phyloP scores from a whole-genome alignment of 1,140 invertebrate genomes.

The Choristoneura fumiferana region DNA sequence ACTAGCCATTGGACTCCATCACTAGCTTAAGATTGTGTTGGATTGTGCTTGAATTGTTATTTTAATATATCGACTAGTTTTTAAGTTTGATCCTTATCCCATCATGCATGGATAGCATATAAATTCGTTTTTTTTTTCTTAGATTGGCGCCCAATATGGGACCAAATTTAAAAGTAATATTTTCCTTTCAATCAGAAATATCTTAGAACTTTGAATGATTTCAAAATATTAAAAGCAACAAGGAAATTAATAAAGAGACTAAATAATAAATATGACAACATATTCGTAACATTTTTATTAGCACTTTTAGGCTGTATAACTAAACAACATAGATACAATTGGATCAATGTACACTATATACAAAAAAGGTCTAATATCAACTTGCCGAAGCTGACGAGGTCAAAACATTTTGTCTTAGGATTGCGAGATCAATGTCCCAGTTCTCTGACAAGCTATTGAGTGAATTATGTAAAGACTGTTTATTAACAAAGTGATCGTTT shows the following conservation, averaged over 20 bases:
- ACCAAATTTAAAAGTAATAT: no score
- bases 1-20: no score
- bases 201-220: no score
- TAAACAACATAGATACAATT: slow-evolving; percentile 59
- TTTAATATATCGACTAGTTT: no score
- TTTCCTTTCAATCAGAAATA: no score
- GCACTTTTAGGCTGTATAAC: slow-evolving; percentile 43
- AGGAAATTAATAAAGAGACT: not conserved
- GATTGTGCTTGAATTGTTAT: no score
- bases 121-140: no score
- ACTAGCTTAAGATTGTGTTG: no score
- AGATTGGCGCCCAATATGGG: no score
- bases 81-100: no score
- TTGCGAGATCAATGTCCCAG: slow-evolving; percentile 54
- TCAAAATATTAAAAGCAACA: no score
- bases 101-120: no score
- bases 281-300: slow-evolving; percentile 9
- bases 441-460: slow-evolving; percentile 45
- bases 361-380: slow-evolving; percentile 61
- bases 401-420: slow-evolving; percentile 43
- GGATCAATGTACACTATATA: slow-evolving; percentile 70
- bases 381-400: slow-evolving; percentile 33
- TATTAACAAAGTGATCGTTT: slow-evolving; percentile 41
- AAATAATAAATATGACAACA: not conserved
- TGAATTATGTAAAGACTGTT: slow-evolving; percentile 39